Conservation (phyloP, 2,113 vertebrate species). For the Vidua chalybeata region DNA sequence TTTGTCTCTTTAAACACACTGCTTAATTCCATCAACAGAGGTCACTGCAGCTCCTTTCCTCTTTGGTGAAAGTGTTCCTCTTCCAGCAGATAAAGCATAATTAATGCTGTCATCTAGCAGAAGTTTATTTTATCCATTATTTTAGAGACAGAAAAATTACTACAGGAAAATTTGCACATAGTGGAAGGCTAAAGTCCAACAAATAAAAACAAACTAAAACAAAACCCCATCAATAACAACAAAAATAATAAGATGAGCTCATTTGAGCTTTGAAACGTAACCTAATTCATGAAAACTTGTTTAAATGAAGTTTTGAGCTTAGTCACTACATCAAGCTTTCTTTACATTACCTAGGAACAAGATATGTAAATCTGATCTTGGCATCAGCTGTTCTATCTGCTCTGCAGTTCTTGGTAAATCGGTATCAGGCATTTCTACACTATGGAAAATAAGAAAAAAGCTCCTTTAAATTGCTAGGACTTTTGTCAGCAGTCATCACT, state of each 20-base stretch:
- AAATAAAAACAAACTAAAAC: neutral
- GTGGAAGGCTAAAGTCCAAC: neutral
- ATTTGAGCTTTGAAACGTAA: neutral
- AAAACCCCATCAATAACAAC: neutral
- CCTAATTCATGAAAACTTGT: neutral
- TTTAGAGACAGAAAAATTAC: neutral
- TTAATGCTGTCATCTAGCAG: neutral
- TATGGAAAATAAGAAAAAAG: neutral
- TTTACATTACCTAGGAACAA: neutral
- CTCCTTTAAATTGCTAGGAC: neutral
- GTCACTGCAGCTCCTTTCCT: conserved; percentile 69
- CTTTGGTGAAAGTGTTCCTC: neutral
- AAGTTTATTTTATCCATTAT: neutral
- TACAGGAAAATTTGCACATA: neutral
- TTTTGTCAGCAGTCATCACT: neutral
- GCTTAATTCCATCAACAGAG: conserved; percentile 75
- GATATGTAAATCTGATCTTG: neutral
- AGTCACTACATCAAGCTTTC: neutral
- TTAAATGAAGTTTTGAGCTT: neutral
- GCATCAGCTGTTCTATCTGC: neutral
- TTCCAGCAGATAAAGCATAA: neutral
- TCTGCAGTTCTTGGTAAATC: neutral
- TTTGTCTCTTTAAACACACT: conserved; percentile 7
- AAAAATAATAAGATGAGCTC: neutral
- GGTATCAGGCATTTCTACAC: neutral